Percentiles rank a stretch among this genome's conserved stretches.
Conservation (phyloP, 2,797 vertebrate genomes). For the Lutra lutra region DNA sequence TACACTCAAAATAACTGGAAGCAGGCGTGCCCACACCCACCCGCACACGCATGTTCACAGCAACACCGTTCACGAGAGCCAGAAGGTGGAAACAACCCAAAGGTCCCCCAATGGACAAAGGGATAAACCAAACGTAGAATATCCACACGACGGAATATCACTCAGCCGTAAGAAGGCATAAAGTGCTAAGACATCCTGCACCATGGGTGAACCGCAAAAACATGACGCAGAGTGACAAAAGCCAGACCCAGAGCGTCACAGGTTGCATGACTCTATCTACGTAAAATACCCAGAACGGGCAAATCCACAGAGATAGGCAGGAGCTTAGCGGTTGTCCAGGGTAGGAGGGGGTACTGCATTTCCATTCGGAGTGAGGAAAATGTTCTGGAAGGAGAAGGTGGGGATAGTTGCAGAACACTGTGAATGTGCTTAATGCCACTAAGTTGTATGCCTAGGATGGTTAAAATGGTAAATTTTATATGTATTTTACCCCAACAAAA, state of each 20-base stretch:
- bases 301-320: neutral
- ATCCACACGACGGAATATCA: neutral
- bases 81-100: neutral
- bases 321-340: neutral
- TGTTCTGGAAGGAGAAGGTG: neutral
- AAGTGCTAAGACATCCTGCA: neutral
- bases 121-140: neutral
- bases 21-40: neutral
- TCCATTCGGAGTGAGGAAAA: neutral
- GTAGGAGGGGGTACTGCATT: neutral
- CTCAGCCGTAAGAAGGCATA: neutral
- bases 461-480: neutral
- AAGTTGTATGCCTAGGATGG: neutral
- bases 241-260: neutral
- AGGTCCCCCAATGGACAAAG: neutral
- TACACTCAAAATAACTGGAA: neutral
- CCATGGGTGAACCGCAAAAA: neutral
- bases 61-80: neutral
- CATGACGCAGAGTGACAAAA: neutral
- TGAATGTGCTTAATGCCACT: neutral
- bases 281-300: neutral
- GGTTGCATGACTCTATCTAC: neutral
- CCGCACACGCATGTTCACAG: neutral
- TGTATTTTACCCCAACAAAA: neutral
- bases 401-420: neutral